Evolutionary conservation across 2,113 vertebrate genomes (phyloP).

Genomic region (Emydura subglobosa): DNA sequence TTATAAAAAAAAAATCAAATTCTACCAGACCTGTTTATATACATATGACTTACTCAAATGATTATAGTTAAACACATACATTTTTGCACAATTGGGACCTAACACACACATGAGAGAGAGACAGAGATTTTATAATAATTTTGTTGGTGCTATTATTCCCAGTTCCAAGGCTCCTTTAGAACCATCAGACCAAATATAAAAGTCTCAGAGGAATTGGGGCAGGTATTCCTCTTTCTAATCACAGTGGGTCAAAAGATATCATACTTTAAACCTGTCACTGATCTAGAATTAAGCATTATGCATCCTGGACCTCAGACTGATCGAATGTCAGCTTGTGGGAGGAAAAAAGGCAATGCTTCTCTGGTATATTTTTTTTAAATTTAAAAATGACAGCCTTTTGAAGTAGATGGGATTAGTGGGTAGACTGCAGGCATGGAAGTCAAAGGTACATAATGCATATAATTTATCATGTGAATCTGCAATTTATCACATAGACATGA

Average conservation of each 20-base stretch:
- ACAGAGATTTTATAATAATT: constrained; percentile 37
- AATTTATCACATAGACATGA: neutral
- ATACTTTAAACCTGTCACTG: neutral
- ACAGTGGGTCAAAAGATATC: neutral
- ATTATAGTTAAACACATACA: neutral
- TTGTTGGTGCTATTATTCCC: neutral
- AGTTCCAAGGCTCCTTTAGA: neutral
- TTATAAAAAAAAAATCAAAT: too few species aligned
- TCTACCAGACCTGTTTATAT: too few species aligned
- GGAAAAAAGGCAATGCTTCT: neutral
- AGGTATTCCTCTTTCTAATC: neutral
- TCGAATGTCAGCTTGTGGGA: neutral
- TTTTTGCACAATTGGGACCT: constrained; percentile 7
- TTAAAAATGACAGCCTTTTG: neutral
- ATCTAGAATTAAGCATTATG: neutral
- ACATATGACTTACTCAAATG: neutral
- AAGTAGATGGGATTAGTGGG: neutral
- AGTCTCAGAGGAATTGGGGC: neutral
- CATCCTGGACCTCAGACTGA: neutral
- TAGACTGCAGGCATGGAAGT: neutral
- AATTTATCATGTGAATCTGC: neutral
- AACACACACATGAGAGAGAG: neutral
- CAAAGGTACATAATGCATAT: neutral
- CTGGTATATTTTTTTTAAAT: neutral
- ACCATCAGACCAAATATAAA: neutral